Conservation (phyloP, 2,888 invertebrate species). For the Chaetogeoica ovagalla region DNA sequence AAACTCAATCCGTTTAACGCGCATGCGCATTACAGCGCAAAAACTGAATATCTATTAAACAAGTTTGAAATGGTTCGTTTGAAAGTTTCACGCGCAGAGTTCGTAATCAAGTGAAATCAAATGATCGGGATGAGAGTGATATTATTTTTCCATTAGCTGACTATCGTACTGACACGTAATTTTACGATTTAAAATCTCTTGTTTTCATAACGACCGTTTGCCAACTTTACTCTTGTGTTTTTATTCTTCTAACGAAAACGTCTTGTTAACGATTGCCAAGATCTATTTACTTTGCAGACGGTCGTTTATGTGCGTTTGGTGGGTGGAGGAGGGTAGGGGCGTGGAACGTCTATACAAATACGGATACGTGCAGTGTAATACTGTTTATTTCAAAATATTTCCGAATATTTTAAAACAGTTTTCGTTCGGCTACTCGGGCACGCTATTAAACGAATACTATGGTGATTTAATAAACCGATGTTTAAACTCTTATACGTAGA, state of each 20-base stretch:
- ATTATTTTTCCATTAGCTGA: constrained; percentile 5
- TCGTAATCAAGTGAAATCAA: neutral
- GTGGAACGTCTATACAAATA: neutral
- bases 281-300: neutral
- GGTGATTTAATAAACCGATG: too few relatives aligned
- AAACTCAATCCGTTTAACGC: neutral
- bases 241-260: neutral
- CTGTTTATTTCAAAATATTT: neutral
- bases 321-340: too few relatives aligned
- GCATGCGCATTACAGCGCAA: neutral
- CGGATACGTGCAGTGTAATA: neutral
- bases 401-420: neutral
- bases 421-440: neutral
- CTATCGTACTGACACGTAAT: too few relatives aligned
- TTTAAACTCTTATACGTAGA: too few relatives aligned
- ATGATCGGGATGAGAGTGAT: neutral
- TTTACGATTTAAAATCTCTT: neutral
- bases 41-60: neutral
- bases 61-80: neutral
- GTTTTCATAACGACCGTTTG: neutral
- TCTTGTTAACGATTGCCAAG: constrained; percentile 1
- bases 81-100: neutral
- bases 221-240: neutral
- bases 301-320: too few relatives aligned
- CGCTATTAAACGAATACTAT: too few relatives aligned